Evolutionary conservation across 2,113 vertebrate species (phyloP).

Genomic region (Vidua chalybeata): DNA sequence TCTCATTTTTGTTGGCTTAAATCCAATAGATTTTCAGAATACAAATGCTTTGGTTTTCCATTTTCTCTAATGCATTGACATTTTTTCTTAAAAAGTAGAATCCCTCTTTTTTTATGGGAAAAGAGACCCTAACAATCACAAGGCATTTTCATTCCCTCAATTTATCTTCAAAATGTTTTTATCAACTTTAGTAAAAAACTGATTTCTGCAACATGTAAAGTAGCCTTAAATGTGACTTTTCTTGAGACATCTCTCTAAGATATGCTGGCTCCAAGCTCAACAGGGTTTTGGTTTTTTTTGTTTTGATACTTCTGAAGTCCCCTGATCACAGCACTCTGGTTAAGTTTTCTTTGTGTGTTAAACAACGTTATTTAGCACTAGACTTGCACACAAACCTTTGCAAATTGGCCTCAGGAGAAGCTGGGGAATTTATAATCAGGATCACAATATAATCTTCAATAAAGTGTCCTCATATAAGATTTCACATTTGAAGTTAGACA

Average conservation of each 20-base stretch:
- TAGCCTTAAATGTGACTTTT: neutral
- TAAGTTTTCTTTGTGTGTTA: neutral
- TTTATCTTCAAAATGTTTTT: neutral
- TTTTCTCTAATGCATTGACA: neutral
- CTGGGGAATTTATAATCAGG: neutral
- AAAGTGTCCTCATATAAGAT: neutral
- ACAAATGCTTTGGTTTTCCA: neutral
- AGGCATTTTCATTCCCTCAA: neutral
- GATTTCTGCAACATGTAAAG: neutral
- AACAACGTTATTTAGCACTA: rapidly evolving
- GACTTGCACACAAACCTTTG: neutral
- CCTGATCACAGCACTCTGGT: neutral
- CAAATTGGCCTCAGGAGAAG: neutral
- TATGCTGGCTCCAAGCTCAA: neutral
- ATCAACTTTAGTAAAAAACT: neutral
- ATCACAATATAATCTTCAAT: neutral
- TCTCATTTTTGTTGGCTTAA: neutral
- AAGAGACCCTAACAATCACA: neutral
- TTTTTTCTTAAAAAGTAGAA: neutral
- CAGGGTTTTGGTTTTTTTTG: neutral
- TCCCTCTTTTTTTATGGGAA: neutral
- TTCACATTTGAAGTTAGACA: neutral
- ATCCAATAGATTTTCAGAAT: neutral
- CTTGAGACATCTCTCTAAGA: neutral
- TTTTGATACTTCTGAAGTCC: neutral